phyloP scores from a whole-genome alignment of 2,888 invertebrate genomes.

The Eustalomyia histrio region DNA sequence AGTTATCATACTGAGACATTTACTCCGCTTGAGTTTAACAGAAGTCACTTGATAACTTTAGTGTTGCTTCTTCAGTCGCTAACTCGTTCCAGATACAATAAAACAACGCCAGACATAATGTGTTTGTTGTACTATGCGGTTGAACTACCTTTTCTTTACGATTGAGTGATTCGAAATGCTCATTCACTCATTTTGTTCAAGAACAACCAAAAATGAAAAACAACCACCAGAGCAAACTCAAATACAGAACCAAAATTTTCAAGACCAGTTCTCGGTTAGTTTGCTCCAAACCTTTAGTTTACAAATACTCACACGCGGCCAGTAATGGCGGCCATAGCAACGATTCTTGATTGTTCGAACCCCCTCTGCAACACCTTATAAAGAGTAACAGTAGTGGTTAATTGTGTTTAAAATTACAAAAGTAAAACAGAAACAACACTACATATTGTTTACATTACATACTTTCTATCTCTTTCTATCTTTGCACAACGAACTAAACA shows the following conservation, averaged over 20 bases:
- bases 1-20: conserved; percentile 76
- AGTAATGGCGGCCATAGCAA: conserved; percentile 53
- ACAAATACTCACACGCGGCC: background rate
- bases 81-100: conserved; percentile 54
- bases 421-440: conserved; percentile 36
- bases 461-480: background rate
- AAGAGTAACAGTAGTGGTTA: background rate
- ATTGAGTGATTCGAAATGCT: conserved; percentile 70
- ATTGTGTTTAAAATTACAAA: background rate
- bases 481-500: conserved; percentile 21
- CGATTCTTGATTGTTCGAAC: background rate
- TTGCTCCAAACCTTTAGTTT: conserved; percentile 1
- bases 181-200: conserved; percentile 68
- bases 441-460: conserved; percentile 61
- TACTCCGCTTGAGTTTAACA: conserved; percentile 76
- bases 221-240: background rate
- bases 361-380: too few relatives aligned
- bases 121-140: conserved; percentile 56
- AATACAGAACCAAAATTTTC: background rate
- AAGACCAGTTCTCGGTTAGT: conserved; percentile 7
- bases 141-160: conserved; percentile 36
- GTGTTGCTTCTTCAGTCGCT: conserved; percentile 44
- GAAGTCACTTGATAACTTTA: conserved; percentile 62
- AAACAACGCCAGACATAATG: conserved; percentile 62
- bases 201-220: conserved; percentile 7